Percentiles rank a stretch among this genome's conserved stretches.
Conservation (phyloP, 2,797 vertebrate species). For the Phoebastria nigripes region DNA sequence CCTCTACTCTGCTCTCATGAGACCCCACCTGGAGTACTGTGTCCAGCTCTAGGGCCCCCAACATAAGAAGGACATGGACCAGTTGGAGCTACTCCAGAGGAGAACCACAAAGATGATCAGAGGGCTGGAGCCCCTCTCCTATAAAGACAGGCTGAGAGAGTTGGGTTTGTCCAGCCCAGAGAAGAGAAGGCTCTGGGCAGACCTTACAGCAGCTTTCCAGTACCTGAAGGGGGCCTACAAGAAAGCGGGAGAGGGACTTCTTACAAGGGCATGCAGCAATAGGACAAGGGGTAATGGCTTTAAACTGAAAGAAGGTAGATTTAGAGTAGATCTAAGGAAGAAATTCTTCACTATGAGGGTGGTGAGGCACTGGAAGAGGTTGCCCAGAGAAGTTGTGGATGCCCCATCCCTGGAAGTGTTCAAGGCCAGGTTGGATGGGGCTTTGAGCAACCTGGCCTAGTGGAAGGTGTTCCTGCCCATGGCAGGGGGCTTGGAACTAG, state of each 20-base stretch:
- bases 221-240: background rate
- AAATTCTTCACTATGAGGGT: background rate
- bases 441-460: background rate
- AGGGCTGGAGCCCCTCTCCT: background rate
- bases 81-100: background rate
- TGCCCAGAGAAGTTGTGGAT: background rate
- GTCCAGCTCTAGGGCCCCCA: background rate
- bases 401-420: background rate
- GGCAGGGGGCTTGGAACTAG: background rate
- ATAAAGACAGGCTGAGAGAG: background rate
- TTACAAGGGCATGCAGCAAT: background rate
- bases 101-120: background rate
- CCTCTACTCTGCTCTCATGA: background rate
- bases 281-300: background rate
- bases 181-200: background rate
- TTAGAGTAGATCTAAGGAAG: background rate
- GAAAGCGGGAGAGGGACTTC: background rate
- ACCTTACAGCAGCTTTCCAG: background rate
- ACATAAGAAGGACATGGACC: background rate
- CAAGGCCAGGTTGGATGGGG: background rate
- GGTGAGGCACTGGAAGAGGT: background rate
- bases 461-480: background rate
- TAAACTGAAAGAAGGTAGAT: background rate
- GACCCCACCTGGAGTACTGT: background rate
- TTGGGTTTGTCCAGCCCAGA: background rate